Evolutionary conservation across 2,797 vertebrate genomes (phyloP), one percentile per base, ranked within the genome.

Genomic region (Hephaestus fuliginosus): DNA sequence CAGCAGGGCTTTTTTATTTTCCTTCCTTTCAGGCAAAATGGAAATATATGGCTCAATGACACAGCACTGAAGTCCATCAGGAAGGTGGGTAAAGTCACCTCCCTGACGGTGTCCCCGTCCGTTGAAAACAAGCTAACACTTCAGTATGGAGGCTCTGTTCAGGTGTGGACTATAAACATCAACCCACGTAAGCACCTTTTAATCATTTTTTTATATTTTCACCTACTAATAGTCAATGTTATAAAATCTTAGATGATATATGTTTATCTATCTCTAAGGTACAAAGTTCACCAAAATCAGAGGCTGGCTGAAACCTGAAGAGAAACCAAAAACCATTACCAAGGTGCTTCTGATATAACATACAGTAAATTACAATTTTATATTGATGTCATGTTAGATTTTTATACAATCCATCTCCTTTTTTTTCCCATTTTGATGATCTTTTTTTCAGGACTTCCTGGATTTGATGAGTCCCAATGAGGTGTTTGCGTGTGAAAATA

Each of bases 401-500:
- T 22, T 52, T 28, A 12, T 5, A 5, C 14, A 20, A 3, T 41
- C 1, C 12, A 9, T 20, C 7, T 25, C 1, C 0, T 10, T 30
- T 64, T 25, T 64, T 43, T 51, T 18, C 33, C 36, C n/a, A 4
- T 44, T 28, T 3, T 4, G 3, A 22, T 62, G 15, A 15, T 51
- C 0, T 8, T 6, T 57, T 64, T n/a, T 64, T n/a, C 65, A 95
- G 95, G 65, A 33, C 25, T 68, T 89, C 39, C 55, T 95, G 68
- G 52, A 85, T 3, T 1, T 13, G 39, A 25, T 94, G 22, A 70
- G 60, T 52, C 65, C 89, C 2, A 6, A 64, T n/a, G 90, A 94
- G 9, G 91, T 91, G 56, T 95, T 95, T 86, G 88, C 91, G 0
- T 95, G 95, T 94, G 93, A 93, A 81, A 91, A 83, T 13, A 41